Conservation (phyloP, 2,888 invertebrate genomes). For the Chrysolina haemoptera region DNA sequence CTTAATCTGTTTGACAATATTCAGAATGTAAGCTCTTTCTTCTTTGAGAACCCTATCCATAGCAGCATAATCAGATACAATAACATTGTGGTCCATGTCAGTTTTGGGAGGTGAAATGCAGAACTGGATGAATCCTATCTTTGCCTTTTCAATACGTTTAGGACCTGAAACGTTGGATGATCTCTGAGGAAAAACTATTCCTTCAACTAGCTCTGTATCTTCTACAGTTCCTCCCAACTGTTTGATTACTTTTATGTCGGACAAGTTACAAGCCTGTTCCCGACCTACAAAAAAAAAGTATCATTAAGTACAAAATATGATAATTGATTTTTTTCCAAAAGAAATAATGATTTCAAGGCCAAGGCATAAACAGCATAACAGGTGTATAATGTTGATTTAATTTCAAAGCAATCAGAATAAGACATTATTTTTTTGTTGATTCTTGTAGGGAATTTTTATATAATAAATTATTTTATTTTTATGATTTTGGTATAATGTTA, state of each 20-base stretch:
- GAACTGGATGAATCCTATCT: slow-evolving; percentile 98
- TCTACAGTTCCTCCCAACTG: slow-evolving; percentile 98
- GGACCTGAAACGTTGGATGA: slow-evolving; percentile 93
- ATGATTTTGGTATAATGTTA: too few relatives aligned
- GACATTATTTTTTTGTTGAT: too few relatives aligned
- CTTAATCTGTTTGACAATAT: slow-evolving; percentile 99
- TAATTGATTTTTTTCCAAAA: too few relatives aligned
- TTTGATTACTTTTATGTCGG: slow-evolving; percentile 97
- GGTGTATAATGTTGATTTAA: too few relatives aligned
- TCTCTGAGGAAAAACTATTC: slow-evolving; percentile 94
- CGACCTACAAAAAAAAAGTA: slow-evolving; percentile 63
- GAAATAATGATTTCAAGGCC: too few relatives aligned
- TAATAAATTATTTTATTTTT: too few relatives aligned
- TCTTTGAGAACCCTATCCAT: slow-evolving; percentile 99
- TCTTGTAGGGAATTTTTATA: too few relatives aligned
- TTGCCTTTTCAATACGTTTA: slow-evolving; percentile 95
- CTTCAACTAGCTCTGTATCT: slow-evolving; percentile 95
- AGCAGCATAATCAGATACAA: slow-evolving; percentile 99
- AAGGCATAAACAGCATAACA: too few relatives aligned
- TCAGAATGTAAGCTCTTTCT: slow-evolving; percentile 96
- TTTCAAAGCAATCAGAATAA: too few relatives aligned
- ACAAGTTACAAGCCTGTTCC: slow-evolving; percentile 86
- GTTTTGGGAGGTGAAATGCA: slow-evolving; percentile 99
- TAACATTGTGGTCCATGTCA: slow-evolving; percentile 97
- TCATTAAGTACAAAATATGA: too few relatives aligned